A percentile compares a stretch with the other conserved stretches of the same genome.
These are phyloP conservation scores for Ophioninae sp. DNA, from an alignment of 2,888 invertebrate species.

Conservation along the genomic window DNA sequence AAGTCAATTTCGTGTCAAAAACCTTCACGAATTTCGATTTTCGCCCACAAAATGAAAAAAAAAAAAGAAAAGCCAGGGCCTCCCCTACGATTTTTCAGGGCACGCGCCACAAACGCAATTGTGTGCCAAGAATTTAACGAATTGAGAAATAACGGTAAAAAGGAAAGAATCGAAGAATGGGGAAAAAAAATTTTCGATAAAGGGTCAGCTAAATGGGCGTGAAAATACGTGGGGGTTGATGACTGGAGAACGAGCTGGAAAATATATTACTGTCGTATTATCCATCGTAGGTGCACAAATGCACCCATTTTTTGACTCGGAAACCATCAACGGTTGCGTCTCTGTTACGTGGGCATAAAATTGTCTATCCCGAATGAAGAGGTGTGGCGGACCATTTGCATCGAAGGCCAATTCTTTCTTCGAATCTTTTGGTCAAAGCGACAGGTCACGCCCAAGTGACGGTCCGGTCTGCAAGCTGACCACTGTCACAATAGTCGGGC, in stretches of 20 bases:
- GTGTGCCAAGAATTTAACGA: constrained; percentile 25
- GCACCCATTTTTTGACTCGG: constrained; percentile 10
- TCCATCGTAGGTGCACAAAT: constrained; percentile 16
- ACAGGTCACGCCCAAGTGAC: constrained; percentile 61
- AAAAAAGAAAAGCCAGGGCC: neutral
- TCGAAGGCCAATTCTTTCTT: constrained; percentile 72
- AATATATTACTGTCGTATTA: neutral
- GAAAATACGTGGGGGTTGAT: constrained; percentile 30
- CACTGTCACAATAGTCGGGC: constrained; percentile 70
- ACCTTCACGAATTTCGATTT: neutral
- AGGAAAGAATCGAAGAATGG: neutral
- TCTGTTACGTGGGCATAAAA: constrained; percentile 15
- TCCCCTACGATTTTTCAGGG: no score
- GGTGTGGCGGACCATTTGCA: constrained; percentile 56
- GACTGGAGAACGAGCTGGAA: constrained; percentile 43
- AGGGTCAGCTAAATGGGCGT: constrained; percentile 53
- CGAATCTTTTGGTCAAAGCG: constrained; percentile 61
- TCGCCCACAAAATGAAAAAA: constrained; percentile 13
- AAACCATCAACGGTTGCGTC: constrained; percentile 13
- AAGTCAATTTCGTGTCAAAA: neutral
- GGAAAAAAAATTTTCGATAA: constrained; percentile 25
- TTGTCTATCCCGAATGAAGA: neutral
- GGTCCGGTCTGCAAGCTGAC: constrained; percentile 62
- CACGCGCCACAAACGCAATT: constrained; percentile 32
- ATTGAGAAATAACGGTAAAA: constrained; percentile 40